These are phyloP conservation scores for Cladopsammia gracilis DNA, from an alignment of 64 coral and sea anemone species.

Conservation along the genomic window DNA sequence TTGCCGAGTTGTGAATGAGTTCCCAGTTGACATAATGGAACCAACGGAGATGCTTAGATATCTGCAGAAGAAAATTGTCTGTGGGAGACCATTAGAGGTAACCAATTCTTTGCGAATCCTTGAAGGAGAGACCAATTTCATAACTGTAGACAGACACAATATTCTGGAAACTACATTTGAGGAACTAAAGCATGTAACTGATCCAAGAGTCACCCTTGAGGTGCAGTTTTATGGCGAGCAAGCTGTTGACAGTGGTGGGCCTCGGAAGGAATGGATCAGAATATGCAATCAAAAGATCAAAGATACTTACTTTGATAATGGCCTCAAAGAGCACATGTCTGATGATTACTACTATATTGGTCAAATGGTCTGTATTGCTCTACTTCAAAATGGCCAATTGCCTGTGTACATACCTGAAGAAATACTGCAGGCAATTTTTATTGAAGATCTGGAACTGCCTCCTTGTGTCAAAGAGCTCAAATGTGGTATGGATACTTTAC, in stretches of 20 bases:
- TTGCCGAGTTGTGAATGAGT: constrained; percentile 25
- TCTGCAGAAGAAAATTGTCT: neutral
- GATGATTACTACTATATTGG: constrained; percentile 22
- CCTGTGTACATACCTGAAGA: constrained; percentile 29
- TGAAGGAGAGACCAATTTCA: constrained; percentile 72
- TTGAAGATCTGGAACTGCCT: constrained; percentile 25
- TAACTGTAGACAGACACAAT: constrained; percentile 68
- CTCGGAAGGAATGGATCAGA: constrained; percentile 60
- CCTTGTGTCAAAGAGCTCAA: constrained; percentile 64
- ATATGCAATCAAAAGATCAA: constrained; percentile 3
- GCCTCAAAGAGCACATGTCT: constrained; percentile 8
- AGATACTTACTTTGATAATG: constrained; percentile 33
- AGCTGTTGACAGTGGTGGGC: constrained; percentile 56
- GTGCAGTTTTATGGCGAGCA: constrained; percentile 72
- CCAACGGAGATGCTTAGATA: neutral
- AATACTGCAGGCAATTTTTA: constrained; percentile 11
- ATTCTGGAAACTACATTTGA: constrained; percentile 75
- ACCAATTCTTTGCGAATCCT: neutral
- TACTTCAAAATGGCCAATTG: constrained; percentile 18
- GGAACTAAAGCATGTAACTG: constrained; percentile 47
- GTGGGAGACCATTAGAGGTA: neutral
- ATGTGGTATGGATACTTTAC: constrained; percentile 70
- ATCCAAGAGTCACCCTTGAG: constrained; percentile 53
- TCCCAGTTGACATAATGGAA: too few relatives aligned
- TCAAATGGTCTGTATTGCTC: constrained; percentile 19